Conservation (phyloP, 2,888 invertebrate genomes). For the Lumbricus terrestris region DNA sequence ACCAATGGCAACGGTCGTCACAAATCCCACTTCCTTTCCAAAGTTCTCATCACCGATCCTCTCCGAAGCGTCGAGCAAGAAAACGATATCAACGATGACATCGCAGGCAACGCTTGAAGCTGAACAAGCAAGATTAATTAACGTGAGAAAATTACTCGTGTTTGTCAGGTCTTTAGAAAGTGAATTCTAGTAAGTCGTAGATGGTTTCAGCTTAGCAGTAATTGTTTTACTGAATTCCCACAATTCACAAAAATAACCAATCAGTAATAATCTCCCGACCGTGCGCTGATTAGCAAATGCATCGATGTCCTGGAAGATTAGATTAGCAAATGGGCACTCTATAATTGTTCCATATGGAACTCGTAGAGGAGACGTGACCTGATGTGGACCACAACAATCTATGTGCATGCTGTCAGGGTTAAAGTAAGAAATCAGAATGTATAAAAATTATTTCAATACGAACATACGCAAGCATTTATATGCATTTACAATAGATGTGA, state of each 20-base stretch:
- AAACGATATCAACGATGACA: conserved; percentile 32
- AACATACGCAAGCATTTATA: too few relatives aligned
- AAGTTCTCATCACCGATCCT: conserved; percentile 32
- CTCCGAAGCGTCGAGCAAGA: conserved; percentile 38
- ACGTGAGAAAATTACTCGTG: not conserved
- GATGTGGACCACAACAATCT: too few relatives aligned
- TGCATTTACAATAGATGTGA: too few relatives aligned
- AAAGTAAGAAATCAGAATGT: too few relatives aligned
- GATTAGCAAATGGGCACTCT: too few relatives aligned
- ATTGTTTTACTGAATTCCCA: too few relatives aligned
- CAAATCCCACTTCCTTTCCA: conserved; percentile 28
- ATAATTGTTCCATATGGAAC: too few relatives aligned
- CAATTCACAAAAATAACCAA: too few relatives aligned
- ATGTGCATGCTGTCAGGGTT: too few relatives aligned
- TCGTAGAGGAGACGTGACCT: too few relatives aligned
- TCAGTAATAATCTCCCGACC: not conserved
- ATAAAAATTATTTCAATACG: too few relatives aligned
- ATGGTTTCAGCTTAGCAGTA: not conserved
- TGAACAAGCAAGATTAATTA: not conserved
- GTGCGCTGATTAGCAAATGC: not conserved
- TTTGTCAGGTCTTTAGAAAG: not conserved
- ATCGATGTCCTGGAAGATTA: too few relatives aligned
- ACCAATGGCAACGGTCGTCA: conserved; percentile 20
- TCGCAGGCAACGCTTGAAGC: conserved; percentile 22
- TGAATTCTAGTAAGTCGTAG: not conserved